phyloP scores from a whole-genome alignment of 2,888 invertebrate genomes.

The Myopa tessellatipennis region DNA sequence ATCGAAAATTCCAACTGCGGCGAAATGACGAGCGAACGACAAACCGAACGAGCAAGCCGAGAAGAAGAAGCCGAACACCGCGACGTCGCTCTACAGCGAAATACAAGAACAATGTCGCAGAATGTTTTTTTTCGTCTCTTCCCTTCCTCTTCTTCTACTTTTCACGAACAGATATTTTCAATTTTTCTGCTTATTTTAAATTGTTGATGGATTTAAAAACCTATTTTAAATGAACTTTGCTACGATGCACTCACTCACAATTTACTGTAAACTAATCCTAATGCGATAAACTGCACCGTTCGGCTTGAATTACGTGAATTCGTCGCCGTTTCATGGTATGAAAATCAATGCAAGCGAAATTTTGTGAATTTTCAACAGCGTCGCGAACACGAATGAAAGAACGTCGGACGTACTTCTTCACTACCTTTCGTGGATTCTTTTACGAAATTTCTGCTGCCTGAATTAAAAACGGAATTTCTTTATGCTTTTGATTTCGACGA shows the following conservation, averaged over 20 bases:
- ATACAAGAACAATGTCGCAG: slow-evolving; percentile 14
- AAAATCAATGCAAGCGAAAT: slow-evolving; percentile 27
- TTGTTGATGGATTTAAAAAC: slow-evolving; percentile 12
- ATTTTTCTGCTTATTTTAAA: slow-evolving; percentile 24
- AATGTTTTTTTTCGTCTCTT: slow-evolving; percentile 31
- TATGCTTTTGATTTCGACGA: slow-evolving; percentile 13
- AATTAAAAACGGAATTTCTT: slow-evolving; percentile 11
- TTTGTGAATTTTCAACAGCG: slow-evolving; percentile 19
- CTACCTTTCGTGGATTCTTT: not conserved
- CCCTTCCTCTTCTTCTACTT: slow-evolving; percentile 11
- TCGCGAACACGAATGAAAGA: slow-evolving; percentile 11
- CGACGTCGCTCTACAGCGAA: slow-evolving; percentile 20
- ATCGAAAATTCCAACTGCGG: slow-evolving; percentile 36
- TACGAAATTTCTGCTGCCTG: not conserved
- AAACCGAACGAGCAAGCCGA: slow-evolving; percentile 7
- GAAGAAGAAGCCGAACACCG: slow-evolving; percentile 1
- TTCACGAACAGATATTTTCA: slow-evolving; percentile 25
- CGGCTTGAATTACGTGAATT: slow-evolving; percentile 31
- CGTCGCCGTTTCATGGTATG: slow-evolving; percentile 15
- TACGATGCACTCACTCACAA: slow-evolving; percentile 24
- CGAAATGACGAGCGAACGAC: slow-evolving; percentile 40
- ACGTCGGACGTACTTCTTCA: slow-evolving; percentile 8
- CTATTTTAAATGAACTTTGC: slow-evolving; percentile 22
- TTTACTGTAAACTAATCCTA: slow-evolving; percentile 16
- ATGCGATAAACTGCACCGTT: slow-evolving; percentile 18